Evolutionary conservation across 2,888 invertebrate species (phyloP), one percentile per base, ranked within the genome.

Genomic region (Ectemnius continuus): DNA sequence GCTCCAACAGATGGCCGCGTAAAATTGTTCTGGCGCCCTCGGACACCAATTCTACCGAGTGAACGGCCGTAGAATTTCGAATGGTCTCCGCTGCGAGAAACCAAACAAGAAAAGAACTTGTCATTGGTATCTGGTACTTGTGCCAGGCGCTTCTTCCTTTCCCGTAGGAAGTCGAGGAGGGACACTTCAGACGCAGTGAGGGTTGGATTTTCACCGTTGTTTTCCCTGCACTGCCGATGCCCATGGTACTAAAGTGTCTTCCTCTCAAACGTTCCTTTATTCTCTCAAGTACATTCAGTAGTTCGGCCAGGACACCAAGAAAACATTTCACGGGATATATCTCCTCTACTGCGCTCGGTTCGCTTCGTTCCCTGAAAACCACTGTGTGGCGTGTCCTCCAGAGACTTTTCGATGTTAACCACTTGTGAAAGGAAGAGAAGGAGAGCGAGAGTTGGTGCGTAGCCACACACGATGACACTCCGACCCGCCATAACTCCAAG

Each of bases 181-280:
- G 61, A 61, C 70, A 71, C 77, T 81, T 59, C 66, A 76, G 67
- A 70, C 66, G 60, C 65, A 60, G 68, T 70, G 71, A 70, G 72
- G 74, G 61, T 73, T 70, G 69, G 79, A 66, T 74, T 52, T 72
- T 73, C 70, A 14, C 69, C 64, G 77, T 78, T 82, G 79, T 82
- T 79, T 81, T 73, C 73, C 62, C 56, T 36, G 18, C 67, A 71
- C 8, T 36, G 64, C 62, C 75, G 75, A 75, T 75, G 70, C 67
- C 75, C 68, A 56, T 58, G 75, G 62, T 58, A 70, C 61, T 70
- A 66, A 64, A 76, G 71, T 70, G 60, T 59, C 71, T 68, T 66
- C 62, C 68, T 58, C 56, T 66, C 57, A 67, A 70, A 59, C 69
- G 65, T 64, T 63, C 75, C 70, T 76, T 75, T 79, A 74, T 80